phyloP scores from a whole-genome alignment of 2,113 vertebrate species.

The Mugil cephalus region DNA sequence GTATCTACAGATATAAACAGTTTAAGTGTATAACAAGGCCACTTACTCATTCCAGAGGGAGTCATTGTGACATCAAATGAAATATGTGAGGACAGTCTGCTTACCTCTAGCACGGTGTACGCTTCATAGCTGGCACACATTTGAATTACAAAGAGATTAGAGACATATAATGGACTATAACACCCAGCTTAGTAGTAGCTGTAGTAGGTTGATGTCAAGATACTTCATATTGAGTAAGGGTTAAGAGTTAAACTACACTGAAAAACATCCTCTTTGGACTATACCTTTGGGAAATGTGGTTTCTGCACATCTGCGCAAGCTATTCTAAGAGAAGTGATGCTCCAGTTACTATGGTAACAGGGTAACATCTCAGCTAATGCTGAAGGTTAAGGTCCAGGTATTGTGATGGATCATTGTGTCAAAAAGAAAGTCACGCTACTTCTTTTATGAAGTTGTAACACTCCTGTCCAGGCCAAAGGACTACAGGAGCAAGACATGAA shows the following conservation, averaged over 20 bases:
- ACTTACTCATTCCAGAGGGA: conserved; percentile 17
- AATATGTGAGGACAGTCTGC: neutral
- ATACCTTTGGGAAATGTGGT: neutral
- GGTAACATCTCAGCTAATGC: neutral
- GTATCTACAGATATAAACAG: neutral
- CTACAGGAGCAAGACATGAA: neutral
- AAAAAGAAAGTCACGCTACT: neutral
- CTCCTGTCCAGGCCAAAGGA: neutral
- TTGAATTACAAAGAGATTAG: conserved; percentile 16
- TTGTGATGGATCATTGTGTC: neutral
- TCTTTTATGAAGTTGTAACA: neutral
- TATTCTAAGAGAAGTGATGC: neutral
- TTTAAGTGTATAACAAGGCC: conserved; percentile 15
- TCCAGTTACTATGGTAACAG: conserved; percentile 17
- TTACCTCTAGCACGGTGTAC: neutral
- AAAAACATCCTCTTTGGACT: neutral
- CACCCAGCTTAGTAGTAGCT: neutral
- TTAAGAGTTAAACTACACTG: neutral
- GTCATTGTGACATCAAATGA: neutral
- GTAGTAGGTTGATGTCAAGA: neutral
- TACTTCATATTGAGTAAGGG: neutral
- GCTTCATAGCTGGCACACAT: neutral
- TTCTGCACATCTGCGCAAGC: neutral
- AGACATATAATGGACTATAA: neutral
- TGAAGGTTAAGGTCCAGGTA: neutral